phyloP scores from a whole-genome alignment of 1,140 invertebrate species.

The Paracyclopina nana region DNA sequence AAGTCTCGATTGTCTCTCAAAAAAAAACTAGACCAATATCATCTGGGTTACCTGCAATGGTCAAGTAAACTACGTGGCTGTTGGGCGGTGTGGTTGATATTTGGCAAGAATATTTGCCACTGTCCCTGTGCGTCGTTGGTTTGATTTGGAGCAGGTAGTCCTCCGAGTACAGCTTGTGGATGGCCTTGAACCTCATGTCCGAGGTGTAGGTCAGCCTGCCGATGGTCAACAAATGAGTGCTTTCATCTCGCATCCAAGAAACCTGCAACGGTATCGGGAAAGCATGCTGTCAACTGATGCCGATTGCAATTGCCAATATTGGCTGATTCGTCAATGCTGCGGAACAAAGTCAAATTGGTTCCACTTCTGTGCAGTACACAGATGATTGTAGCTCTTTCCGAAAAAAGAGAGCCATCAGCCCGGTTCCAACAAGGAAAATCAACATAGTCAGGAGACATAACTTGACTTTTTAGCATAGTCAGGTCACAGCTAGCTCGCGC shows the following conservation, averaged over 20 bases:
- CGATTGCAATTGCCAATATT: no score
- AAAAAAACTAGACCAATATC: neutral
- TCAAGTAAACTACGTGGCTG: constrained; percentile 51
- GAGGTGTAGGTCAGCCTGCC: constrained; percentile 73
- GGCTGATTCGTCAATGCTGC: no score
- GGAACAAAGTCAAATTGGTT: no score
- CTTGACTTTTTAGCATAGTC: no score
- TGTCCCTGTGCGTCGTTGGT: constrained; percentile 29
- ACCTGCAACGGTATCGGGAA: constrained; percentile 40
- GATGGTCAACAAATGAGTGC: constrained; percentile 60
- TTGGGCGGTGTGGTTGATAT: constrained; percentile 65
- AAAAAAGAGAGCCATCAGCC: no score
- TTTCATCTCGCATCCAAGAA: constrained; percentile 67
- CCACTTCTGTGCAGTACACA: no score
- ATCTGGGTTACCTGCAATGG: constrained; percentile 29
- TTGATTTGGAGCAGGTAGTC: constrained; percentile 16
- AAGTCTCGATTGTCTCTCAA: neutral
- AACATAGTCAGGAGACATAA: no score
- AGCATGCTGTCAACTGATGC: no score
- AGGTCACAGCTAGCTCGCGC: no score
- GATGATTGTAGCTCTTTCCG: no score
- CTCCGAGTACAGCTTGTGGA: constrained; percentile 34
- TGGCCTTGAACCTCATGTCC: constrained; percentile 64
- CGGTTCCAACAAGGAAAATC: no score
- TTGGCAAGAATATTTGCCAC: constrained; percentile 69